Conservation (phyloP, 2,797 vertebrate genomes). For the Cheirogaleus major region DNA sequence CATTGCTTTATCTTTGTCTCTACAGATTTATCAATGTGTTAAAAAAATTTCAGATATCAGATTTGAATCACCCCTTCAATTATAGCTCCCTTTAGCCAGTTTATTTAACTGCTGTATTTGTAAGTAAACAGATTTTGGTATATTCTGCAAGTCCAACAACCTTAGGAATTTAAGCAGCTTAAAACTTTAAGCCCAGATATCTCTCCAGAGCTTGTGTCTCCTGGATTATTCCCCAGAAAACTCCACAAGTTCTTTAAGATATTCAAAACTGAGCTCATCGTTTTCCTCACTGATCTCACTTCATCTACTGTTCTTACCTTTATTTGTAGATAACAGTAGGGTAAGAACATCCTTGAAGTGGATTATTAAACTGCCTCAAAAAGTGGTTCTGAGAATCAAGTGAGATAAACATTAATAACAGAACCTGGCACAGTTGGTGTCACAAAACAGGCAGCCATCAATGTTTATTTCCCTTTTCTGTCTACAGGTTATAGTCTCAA, state of each 20-base stretch:
- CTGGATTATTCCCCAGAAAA: constrained; percentile 17
- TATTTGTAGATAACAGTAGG: neutral
- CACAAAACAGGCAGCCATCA: neutral
- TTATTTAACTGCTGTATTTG: constrained; percentile 38
- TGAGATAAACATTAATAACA: constrained; percentile 12
- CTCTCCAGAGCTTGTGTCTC: neutral
- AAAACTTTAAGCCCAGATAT: constrained; percentile 8
- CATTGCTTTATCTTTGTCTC: neutral
- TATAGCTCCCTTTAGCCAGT: neutral
- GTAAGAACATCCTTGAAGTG: neutral
- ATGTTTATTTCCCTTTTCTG: neutral
- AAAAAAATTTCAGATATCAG: neutral
- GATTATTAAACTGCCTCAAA: constrained; percentile 20
- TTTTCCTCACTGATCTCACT: constrained; percentile 2
- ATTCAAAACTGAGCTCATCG: constrained; percentile 23
- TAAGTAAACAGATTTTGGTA: constrained; percentile 22
- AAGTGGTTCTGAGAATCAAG: constrained; percentile 46
- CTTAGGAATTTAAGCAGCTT: constrained; percentile 46
- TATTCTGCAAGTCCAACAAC: constrained; percentile 18
- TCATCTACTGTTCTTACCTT: neutral
- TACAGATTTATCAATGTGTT: neutral
- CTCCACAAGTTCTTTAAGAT: neutral
- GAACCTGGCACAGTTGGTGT: neutral
- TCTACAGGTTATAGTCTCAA: neutral
- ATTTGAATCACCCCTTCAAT: constrained; percentile 24